Evolutionary conservation across 2,888 invertebrate species (phyloP).

Genomic region (Pammene aurita): DNA sequence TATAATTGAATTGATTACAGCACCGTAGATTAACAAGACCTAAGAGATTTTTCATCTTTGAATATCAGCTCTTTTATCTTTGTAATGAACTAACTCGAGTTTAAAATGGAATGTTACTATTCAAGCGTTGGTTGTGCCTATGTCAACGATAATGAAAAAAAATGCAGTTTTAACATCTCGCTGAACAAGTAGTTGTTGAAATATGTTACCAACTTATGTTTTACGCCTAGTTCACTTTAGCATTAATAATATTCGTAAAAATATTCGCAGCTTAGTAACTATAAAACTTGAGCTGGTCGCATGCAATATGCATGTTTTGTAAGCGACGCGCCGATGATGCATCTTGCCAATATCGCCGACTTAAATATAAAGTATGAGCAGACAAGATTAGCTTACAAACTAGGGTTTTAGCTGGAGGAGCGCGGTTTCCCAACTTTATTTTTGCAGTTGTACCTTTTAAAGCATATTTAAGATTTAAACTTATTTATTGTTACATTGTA

Average conservation of each 20-base stretch:
- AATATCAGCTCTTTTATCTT: no score
- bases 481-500: no score
- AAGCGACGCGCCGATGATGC: not conserved
- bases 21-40: no score
- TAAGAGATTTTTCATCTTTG: no score
- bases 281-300: not conserved
- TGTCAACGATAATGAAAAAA: not conserved
- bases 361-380: not conserved
- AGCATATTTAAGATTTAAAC: no score
- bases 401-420: not conserved
- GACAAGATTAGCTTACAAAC: not conserved
- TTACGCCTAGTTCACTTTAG: not conserved
- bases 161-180: no score
- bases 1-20: no score
- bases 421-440: not conserved
- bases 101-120: not conserved
- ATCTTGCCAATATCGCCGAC: not conserved
- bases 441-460: not conserved
- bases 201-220: no score
- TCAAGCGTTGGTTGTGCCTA: not conserved
- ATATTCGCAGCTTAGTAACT: not conserved
- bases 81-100: no score
- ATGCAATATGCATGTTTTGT: slow-evolving; percentile 3
- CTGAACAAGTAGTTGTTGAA: no score
- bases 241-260: not conserved